A percentile compares a stretch with the other conserved stretches of the same genome.
Evolutionary conservation across 2,797 vertebrate genomes (phyloP).

Genomic region (Yasuhikotakia modesta): DNA sequence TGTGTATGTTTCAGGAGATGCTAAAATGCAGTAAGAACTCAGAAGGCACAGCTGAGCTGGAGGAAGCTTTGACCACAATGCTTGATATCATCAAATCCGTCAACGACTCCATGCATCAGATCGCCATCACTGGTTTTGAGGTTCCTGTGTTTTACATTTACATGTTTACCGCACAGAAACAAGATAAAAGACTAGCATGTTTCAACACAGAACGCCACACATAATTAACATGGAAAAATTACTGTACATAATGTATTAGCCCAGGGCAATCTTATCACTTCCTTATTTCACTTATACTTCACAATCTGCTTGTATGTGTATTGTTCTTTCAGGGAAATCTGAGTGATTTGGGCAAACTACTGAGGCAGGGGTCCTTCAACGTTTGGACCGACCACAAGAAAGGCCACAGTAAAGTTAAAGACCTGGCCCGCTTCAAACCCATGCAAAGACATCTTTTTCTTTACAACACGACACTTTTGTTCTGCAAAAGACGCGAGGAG

Average conservation of each 20-base stretch:
- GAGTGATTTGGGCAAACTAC: slow-evolving; percentile 87
- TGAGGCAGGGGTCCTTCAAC: slow-evolving; percentile 91
- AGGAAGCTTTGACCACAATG: slow-evolving; percentile 86
- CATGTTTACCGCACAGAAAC: no score
- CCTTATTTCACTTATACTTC: no score
- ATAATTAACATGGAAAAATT: no score
- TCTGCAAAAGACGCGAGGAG: slow-evolving; percentile 93
- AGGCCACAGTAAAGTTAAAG: slow-evolving; percentile 94
- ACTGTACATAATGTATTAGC: no score
- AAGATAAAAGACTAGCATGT: no score
- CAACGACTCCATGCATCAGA: slow-evolving; percentile 95
- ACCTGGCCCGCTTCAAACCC: slow-evolving; percentile 92
- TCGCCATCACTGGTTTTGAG: slow-evolving; percentile 93
- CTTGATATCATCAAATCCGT: slow-evolving; percentile 92
- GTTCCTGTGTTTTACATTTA: slow-evolving; percentile 64
- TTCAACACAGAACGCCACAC: no score
- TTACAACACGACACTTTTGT: slow-evolving; percentile 88
- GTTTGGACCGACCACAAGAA: slow-evolving; percentile 95
- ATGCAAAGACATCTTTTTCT: slow-evolving; percentile 96
- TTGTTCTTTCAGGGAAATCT: slow-evolving; percentile 83
- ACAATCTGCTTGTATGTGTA: not conserved
- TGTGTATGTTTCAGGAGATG: slow-evolving; percentile 78
- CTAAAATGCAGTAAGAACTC: slow-evolving; percentile 87
- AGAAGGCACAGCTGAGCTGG: slow-evolving; percentile 82
- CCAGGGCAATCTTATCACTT: no score